phyloP scores from a whole-genome alignment of 2,797 vertebrate species.

The Neosilurus hyrtlii region DNA sequence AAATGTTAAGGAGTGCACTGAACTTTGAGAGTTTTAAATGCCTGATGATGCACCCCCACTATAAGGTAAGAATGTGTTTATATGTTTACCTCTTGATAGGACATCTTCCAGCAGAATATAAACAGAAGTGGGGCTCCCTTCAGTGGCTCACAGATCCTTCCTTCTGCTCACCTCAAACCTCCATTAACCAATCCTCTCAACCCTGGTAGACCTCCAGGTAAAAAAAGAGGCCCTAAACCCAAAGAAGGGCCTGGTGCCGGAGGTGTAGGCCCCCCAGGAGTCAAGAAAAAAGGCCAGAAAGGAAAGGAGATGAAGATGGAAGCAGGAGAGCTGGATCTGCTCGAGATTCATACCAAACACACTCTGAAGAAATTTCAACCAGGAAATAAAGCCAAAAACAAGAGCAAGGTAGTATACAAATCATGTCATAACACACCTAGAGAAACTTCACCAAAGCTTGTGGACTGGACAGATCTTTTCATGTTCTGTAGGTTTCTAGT shows the following conservation, averaged over 20 bases:
- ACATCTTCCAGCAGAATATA: conserved; percentile 90
- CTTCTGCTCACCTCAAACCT: conserved; percentile 71
- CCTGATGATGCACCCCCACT: neutral
- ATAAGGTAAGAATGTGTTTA: neutral
- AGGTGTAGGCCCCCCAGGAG: conserved; percentile 58
- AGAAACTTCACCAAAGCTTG: neutral
- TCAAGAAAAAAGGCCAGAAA: conserved; percentile 81
- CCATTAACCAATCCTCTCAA: conserved; percentile 72
- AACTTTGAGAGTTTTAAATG: neutral
- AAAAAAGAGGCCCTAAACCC: conserved; percentile 81
- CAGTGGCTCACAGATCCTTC: conserved; percentile 71
- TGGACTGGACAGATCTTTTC: neutral
- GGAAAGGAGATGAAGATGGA: conserved; percentile 74
- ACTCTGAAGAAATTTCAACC: conserved; percentile 80
- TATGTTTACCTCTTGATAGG: conserved; percentile 66
- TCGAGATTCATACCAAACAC: conserved; percentile 82
- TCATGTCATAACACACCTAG: neutral
- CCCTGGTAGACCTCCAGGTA: conserved; percentile 77
- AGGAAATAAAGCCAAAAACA: conserved; percentile 72
- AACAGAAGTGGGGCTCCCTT: conserved; percentile 81
- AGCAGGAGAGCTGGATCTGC: conserved; percentile 78
- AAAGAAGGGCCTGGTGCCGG: conserved; percentile 75
- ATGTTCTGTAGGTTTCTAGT: neutral
- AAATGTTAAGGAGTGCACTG: neutral
- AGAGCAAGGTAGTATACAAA: conserved; percentile 69